Evolutionary conservation across 2,797 vertebrate genomes (phyloP), one percentile per base, ranked within the genome.

Genomic region (Cottoperca gobio): DNA sequence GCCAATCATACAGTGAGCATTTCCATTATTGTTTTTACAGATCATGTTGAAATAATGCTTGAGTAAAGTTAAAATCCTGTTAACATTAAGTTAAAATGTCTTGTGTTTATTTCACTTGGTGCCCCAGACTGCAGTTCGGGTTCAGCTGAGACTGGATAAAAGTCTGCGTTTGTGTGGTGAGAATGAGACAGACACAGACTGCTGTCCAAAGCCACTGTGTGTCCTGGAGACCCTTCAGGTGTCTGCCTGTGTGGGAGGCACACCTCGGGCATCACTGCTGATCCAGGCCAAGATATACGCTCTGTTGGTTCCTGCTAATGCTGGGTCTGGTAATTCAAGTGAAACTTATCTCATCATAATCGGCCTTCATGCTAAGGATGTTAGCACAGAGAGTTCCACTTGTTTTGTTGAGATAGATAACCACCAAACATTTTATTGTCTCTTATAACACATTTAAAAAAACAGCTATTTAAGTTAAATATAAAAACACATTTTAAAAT

Each of bases 241-340:
- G 60, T 94, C 95, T 0, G 97, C 97, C 0, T 97, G 97, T 82
- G 84, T 1, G 46, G 88, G 74, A 1, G 72, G 87, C 2, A 73
- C 21, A 26, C 63, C 91, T 28, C 86, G 87, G 81, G 95, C 96
- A 0, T 92, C 87, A 11, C 92, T 99, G n/a, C 90, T 97, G 54
- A 89, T 99, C 72, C 97, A 97, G 88, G 96, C 88, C 53, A 93
- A 94, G 81, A 96, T 99, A 76, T 94, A 96, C 59, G 93, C 95
- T 64, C 92, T 91, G 74, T 78, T 94, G 4, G 87, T 93, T 69
- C 90, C 94, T 75, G 11, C 66, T 60, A 92, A 83, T 62, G 85
- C 86, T 17, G 90, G 86, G 31, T 94, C 95, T 71, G 96, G 97
- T 96, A 86, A 94, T 81, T 81, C 8, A 31, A 60, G 75, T 45